Evolutionary conservation across 2,888 invertebrate species (phyloP).

Genomic region (Clanis bilineata): DNA sequence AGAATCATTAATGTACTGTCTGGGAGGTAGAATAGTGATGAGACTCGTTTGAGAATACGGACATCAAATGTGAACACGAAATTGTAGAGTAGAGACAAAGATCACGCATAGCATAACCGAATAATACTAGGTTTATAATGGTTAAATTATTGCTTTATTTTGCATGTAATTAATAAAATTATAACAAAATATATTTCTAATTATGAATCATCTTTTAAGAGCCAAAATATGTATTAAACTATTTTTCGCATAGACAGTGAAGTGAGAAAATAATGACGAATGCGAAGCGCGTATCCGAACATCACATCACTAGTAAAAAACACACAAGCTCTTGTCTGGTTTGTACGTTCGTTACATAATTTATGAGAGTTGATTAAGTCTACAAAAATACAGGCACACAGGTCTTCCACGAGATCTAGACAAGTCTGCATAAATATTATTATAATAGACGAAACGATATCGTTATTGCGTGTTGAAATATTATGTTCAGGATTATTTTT

Average conservation of each 20-base stretch:
- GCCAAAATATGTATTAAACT: too few relatives aligned
- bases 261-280: neutral
- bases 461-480: neutral
- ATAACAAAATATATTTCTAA: too few relatives aligned
- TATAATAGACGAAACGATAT: neutral
- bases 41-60: neutral
- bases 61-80: neutral
- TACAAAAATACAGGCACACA: slow-evolving; percentile 9
- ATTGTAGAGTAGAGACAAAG: too few relatives aligned
- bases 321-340: slow-evolving; percentile 5
- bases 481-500: neutral
- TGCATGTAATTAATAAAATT: too few relatives aligned
- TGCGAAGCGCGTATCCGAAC: neutral
- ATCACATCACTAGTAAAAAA: slow-evolving; percentile 7
- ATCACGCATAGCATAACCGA: too few relatives aligned
- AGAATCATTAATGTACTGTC: slow-evolving; percentile 9
- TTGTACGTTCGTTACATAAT: slow-evolving; percentile 10
- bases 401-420: neutral
- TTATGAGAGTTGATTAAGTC: slow-evolving; percentile 12
- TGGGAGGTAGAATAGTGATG: neutral
- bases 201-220: too few relatives aligned
- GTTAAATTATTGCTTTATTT: too few relatives aligned
- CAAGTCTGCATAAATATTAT: slow-evolving; percentile 8
- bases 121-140: too few relatives aligned
- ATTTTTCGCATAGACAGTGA: too few relatives aligned